phyloP scores from a whole-genome alignment of 2,888 invertebrate species.

The Physocephala rufipes region DNA sequence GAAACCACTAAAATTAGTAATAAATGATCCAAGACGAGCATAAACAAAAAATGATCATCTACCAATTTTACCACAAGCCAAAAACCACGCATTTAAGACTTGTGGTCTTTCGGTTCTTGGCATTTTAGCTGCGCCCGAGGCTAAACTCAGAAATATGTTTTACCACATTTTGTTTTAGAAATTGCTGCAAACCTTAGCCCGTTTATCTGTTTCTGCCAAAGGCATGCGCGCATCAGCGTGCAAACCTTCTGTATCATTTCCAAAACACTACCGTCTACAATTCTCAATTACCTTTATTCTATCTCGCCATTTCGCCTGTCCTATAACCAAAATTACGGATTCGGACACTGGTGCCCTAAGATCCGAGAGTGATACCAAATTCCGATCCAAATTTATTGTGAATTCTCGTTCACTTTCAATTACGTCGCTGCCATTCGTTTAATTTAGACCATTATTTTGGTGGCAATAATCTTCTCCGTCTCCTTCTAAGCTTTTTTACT shows the following conservation, averaged over 20 bases:
- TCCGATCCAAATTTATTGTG: not conserved
- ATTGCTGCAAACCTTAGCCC: no score
- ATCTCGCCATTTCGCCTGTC: not conserved
- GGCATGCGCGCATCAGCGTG: conserved; percentile 42
- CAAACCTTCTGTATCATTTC: conserved; percentile 20
- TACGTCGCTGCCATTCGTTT: conserved; percentile 14
- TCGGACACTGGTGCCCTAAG: not conserved
- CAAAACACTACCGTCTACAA: not conserved
- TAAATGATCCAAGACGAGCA: conserved; percentile 62
- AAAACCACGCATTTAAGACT: conserved; percentile 58
- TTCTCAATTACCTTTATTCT: not conserved
- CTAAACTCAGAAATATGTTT: conserved; percentile 65
- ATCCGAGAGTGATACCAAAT: not conserved
- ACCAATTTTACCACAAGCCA: conserved; percentile 47
- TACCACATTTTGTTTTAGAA: conserved; percentile 47
- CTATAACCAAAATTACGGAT: not conserved
- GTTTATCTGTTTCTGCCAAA: conserved; percentile 41
- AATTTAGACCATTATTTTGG: conserved; percentile 31
- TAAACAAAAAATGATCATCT: conserved; percentile 36
- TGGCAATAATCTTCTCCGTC: not conserved
- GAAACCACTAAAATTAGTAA: conserved; percentile 63
- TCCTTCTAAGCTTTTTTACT: no score
- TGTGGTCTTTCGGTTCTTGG: conserved; percentile 56
- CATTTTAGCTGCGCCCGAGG: conserved; percentile 60
- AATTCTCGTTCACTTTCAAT: conserved; percentile 6